A percentile compares a stretch with the other conserved stretches of the same genome.
These are phyloP conservation scores for Zelleria hepariella DNA, from an alignment of 2,888 invertebrate species.

Conservation along the genomic window DNA sequence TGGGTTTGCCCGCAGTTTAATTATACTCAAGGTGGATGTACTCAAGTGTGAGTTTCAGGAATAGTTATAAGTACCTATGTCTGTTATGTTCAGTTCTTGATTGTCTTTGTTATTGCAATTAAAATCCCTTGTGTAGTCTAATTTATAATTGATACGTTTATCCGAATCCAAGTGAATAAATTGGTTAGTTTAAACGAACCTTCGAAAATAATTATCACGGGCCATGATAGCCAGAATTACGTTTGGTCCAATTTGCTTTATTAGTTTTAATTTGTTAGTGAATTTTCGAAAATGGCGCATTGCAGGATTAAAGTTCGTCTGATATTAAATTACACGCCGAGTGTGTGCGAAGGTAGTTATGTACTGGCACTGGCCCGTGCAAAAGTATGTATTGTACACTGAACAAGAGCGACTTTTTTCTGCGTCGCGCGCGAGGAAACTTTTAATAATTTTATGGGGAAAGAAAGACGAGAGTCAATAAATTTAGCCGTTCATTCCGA, in stretches of 20 bases:
- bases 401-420: neutral
- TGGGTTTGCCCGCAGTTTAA: constrained; percentile 67
- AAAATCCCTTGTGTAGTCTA: neutral
- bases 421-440: neutral
- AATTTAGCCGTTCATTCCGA: constrained; percentile 42
- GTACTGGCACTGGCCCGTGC: neutral
- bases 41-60: constrained; percentile 10
- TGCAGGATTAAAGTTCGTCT: constrained; percentile 45
- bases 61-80: neutral
- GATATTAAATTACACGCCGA: constrained; percentile 29
- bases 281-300: constrained; percentile 39
- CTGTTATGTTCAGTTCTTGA: constrained; percentile 27
- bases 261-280: constrained; percentile 20
- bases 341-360: neutral
- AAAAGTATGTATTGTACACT: neutral
- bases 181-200: neutral
- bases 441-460: constrained; percentile 34
- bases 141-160: neutral
- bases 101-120: constrained; percentile 21
- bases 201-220: constrained; percentile 6
- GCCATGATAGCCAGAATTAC: constrained; percentile 11
- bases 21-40: constrained; percentile 63
- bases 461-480: constrained; percentile 35
- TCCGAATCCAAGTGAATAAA: neutral
- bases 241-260: constrained; percentile 2